Evolutionary conservation across 2,888 invertebrate genomes (phyloP), one percentile per base, ranked within the genome.

Genomic region (Deroplatys truncata): DNA sequence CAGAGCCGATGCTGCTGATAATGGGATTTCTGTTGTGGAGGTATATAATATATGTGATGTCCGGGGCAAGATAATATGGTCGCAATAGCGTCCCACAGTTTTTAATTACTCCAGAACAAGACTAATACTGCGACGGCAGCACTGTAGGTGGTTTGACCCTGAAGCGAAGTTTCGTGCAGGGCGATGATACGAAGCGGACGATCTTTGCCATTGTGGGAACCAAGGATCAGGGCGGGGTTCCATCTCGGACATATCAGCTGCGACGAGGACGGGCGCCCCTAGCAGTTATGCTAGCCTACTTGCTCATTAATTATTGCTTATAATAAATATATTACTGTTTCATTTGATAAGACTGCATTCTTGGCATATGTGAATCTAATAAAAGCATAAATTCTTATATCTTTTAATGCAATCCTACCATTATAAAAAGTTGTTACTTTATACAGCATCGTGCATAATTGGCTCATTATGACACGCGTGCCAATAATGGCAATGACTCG

Each of bases 131-230:
- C 82, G 72, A 82, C 31, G 83, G 13, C 56, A 82, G 7, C 35
- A 28, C 72, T 82, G 83, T 87, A 83, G 83, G 82, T 82, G 87
- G 83, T 82, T 87, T 87, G 87, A 87, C 87, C 87, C 87, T 72
- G 43, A 87, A 43, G 83, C 82, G 28, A 82, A 87, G 56, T 87
- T 83, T 83, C 87, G 87, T 87, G 87, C 87, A 72, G 56, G 56
- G 56, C 56, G 56, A 72, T 72, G 56, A 56, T 56, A 56, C 56
- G 20, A 20, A 82, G 35, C 87, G 83, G 83, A 82, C 82, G 87
- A 83, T 35, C 35, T 83, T 83, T 82, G 87, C 83, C 87, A 87
- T 43, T 87, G 87, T 87, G 87, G 87, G 87, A 87, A 87, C 87
- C 28, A 10, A 35, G 83, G 10, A 28, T 82, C 35, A 87, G 87